Conservation (phyloP, 53 echinoderm and acorn worm species). For the Arbacia lixula region DNA sequence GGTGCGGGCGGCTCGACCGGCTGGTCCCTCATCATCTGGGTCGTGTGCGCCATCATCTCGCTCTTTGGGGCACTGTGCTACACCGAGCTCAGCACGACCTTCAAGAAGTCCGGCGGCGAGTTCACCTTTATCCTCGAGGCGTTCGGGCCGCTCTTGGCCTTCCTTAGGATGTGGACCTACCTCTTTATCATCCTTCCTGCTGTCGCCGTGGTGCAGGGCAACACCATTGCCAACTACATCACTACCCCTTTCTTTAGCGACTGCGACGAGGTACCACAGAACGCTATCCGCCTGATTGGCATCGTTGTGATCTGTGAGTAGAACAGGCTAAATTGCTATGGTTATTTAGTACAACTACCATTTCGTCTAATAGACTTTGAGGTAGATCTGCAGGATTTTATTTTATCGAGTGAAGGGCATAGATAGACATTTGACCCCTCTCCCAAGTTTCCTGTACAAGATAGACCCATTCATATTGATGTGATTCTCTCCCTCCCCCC, state of each 20-base stretch:
- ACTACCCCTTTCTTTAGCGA: constrained; percentile 54
- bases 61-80: constrained; percentile 78
- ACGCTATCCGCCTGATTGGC: constrained; percentile 48
- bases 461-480: too few relatives aligned
- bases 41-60: constrained; percentile 50
- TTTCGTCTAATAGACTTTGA: too few relatives aligned
- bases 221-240: constrained; percentile 60
- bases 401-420: too few relatives aligned
- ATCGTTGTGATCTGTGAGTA: constrained; percentile 57
- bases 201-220: constrained; percentile 27
- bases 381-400: too few relatives aligned
- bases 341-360: background rate
- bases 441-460: too few relatives aligned
- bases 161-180: constrained; percentile 63
- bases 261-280: constrained; percentile 30
- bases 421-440: too few relatives aligned
- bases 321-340: background rate
- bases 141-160: constrained; percentile 62
- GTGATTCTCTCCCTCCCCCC: too few relatives aligned
- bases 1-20: constrained; percentile 63
- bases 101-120: constrained; percentile 84
- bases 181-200: constrained; percentile 60
- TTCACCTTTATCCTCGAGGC: constrained; percentile 62
- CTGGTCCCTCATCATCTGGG: constrained; percentile 62
- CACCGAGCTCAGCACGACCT: constrained; percentile 77